These are phyloP conservation scores for Triplophysa rosa DNA, from an alignment of 2,113 vertebrate genomes.

Conservation along the genomic window DNA sequence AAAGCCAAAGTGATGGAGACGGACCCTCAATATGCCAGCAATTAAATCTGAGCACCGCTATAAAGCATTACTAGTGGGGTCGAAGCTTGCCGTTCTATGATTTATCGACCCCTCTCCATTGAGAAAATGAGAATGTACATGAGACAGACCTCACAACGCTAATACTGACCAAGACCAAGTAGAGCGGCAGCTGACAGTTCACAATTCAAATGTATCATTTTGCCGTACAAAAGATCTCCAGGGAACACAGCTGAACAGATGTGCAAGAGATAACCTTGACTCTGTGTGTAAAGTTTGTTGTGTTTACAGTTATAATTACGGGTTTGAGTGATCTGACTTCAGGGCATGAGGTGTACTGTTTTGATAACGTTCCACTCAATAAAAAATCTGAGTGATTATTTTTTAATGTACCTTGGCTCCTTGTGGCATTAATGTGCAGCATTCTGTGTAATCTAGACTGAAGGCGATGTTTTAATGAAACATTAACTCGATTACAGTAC, in stretches of 20 bases:
- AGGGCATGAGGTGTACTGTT: neutral
- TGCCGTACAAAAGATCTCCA: neutral
- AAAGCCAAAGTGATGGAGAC: conserved; percentile 27
- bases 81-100: conserved; percentile 29
- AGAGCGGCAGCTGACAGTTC: no score
- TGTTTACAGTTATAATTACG: conserved; percentile 25
- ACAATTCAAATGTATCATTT: neutral
- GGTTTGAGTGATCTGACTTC: conserved; percentile 9
- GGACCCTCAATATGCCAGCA: conserved; percentile 36
- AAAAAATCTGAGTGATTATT: conserved; percentile 29
- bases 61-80: conserved; percentile 49
- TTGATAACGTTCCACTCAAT: conserved; percentile 17
- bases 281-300: conserved; percentile 3
- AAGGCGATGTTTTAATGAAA: conserved; percentile 46
- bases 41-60: conserved; percentile 51
- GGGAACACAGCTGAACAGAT: neutral
- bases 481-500: conserved; percentile 46
- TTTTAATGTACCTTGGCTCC: conserved; percentile 27
- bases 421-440: conserved; percentile 35
- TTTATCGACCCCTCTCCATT: conserved; percentile 50
- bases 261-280: neutral
- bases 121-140: conserved; percentile 57
- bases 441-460: conserved; percentile 43
- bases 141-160: conserved; percentile 9
- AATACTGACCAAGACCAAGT: neutral